phyloP scores from a whole-genome alignment of 2,113 vertebrate genomes.

The Passer domesticus region DNA sequence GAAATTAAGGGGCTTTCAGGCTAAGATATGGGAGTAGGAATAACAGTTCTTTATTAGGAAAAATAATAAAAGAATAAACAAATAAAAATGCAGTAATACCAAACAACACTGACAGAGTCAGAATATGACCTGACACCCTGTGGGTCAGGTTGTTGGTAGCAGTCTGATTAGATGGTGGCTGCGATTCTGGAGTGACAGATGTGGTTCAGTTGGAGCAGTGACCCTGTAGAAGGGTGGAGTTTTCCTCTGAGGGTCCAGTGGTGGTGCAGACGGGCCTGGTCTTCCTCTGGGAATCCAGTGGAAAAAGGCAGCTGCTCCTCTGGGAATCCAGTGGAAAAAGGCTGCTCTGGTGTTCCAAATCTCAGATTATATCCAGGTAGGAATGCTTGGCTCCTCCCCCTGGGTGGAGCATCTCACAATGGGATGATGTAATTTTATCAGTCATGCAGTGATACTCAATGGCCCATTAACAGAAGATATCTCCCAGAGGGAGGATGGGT shows the following conservation, averaged over 20 bases:
- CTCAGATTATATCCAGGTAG: not conserved
- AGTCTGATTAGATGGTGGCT: not conserved
- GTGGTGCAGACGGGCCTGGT: not conserved
- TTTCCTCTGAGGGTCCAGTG: not conserved
- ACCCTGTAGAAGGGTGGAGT: not conserved
- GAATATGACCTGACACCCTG: not conserved
- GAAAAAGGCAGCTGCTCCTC: not conserved
- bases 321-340: not conserved
- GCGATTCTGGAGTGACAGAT: not conserved
- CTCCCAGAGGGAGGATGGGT: not conserved
- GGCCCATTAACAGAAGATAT: not conserved
- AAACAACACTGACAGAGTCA: not conserved
- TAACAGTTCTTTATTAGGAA: not conserved
- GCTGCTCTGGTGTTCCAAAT: not conserved
- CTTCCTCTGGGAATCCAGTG: not conserved
- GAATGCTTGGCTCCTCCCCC: not conserved
- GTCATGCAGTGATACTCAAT: not conserved
- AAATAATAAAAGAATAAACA: not conserved
- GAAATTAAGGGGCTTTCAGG: not conserved
- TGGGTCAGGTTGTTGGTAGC: not conserved
- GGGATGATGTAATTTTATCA: not conserved
- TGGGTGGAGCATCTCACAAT: not conserved
- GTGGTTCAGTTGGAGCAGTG: not conserved
- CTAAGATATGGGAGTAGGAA: not conserved
- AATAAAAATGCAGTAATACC: not conserved